Base-by-base conservation (phyloP, 2,797 vertebrate species). In the Cetoscarus ocellatus region DNA sequence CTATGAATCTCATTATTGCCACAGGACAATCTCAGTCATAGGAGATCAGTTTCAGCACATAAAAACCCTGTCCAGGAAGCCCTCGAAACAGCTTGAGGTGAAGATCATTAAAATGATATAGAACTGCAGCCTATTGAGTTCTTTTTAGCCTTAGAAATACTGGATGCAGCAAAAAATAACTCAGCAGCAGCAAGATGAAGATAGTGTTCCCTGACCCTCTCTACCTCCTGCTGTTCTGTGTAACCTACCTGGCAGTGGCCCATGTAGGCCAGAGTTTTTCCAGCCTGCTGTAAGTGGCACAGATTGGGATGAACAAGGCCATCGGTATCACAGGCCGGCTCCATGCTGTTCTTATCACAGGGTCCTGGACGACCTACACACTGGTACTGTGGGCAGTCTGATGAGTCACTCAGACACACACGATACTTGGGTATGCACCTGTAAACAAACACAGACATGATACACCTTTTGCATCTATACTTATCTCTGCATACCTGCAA, bases 201-300 rank as follows among this genome's bases (percentile, higher is more conserved):
- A 39, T 38, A 11, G 40, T 7, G 3, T 15, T 15, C 14, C 43
- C 17, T 63, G 57, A 14, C 12, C 15, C 10, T 52, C 0, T 4
- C 42, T 44, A 17, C 5, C 18, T 3, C 0, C n/a, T 10, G 54
- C 34, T 43, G 13, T 27, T 3, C 11, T 5, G 47, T 51, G 38
- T 27, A n/a, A 66, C 82, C 56, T 95, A 99, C 98, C 96, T 99
- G 97, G 86, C 98, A 99, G 0, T 96, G 95, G 11, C 98, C 98
- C 90, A 84, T 94, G 89, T 99, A 99, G 8, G 97, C 96, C 74
- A 98, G 90, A 39, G 70, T 95, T 81, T 98, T 98, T 34, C 96
- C 96, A 53, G 94, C 94, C 84, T 97, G 97, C 86, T 96, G 95
- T 70, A 99, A 92, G 62, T 94, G 91, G 76, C 98, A 99, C 70